Conservation (phyloP, 2,113 vertebrate genomes). For the Oreochromis tanganicae region DNA sequence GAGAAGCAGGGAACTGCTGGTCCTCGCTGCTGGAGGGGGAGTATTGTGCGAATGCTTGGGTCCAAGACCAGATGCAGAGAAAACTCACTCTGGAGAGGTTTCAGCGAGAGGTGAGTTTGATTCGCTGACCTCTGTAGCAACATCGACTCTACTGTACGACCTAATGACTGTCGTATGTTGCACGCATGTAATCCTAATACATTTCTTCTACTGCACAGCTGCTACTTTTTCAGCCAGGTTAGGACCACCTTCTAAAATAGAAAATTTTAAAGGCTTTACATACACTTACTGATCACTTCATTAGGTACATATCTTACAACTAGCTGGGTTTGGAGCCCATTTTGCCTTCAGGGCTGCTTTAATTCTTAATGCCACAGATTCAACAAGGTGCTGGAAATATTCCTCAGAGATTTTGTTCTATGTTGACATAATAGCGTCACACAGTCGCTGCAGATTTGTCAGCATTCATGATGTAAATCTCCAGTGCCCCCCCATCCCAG, state of each 20-base stretch:
- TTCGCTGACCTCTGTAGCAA: not conserved
- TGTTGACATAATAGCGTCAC: not conserved
- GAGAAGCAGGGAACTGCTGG: conserved; percentile 96
- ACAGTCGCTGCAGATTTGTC: not conserved
- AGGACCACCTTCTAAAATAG: not conserved
- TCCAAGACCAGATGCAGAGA: conserved; percentile 97
- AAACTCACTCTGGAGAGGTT: conserved; percentile 96
- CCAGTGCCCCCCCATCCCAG: not conserved
- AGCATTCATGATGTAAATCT: not conserved
- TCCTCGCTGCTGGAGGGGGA: conserved; percentile 88
- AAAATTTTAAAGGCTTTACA: not conserved
- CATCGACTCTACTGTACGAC: not conserved
- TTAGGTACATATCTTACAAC: not conserved
- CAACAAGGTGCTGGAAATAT: not conserved
- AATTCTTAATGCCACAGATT: not conserved
- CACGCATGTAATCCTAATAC: not conserved
- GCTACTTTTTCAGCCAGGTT: not conserved
- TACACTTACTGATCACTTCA: not conserved
- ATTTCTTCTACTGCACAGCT: not conserved
- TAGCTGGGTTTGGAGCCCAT: not conserved
- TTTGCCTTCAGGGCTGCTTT: not conserved
- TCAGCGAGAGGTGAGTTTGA: conserved; percentile 84
- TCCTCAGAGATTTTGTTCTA: not conserved
- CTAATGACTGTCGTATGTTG: not conserved
- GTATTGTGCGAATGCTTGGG: conserved; percentile 89